Evolutionary conservation across 2,113 vertebrate genomes (phyloP).

Genomic region (Scytalopus superciliaris): DNA sequence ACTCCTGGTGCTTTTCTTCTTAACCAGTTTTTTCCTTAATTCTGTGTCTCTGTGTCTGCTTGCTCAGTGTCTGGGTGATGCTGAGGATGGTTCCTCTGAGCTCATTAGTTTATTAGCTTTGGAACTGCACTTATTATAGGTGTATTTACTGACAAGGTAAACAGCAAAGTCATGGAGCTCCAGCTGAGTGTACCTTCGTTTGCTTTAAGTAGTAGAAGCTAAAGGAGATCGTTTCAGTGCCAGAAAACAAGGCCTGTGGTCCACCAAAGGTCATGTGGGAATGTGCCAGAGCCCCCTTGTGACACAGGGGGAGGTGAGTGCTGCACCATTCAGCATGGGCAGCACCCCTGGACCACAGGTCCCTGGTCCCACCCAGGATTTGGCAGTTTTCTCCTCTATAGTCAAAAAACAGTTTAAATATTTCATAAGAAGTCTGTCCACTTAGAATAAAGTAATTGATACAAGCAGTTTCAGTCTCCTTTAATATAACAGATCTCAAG

Average conservation of each 20-base stretch:
- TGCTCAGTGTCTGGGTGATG: rapidly evolving
- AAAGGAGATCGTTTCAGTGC: neutral
- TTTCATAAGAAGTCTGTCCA: neutral
- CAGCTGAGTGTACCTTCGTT: neutral
- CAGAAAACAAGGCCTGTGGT: neutral
- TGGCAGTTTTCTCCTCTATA: neutral
- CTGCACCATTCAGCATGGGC: rapidly evolving
- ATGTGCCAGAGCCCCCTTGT: rapidly evolving
- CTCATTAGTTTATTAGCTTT: neutral
- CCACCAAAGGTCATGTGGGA: rapidly evolving
- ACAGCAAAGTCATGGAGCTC: neutral
- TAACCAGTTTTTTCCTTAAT: neutral
- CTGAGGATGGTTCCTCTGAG: neutral
- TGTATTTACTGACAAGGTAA: neutral
- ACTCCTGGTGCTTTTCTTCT: neutral
- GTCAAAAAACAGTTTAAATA: neutral
- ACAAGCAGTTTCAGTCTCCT: conserved; percentile 52
- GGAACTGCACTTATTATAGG: neutral
- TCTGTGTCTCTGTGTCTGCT: neutral
- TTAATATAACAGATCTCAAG: conserved; percentile 62
- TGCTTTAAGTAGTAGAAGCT: neutral
- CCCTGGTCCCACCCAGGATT: neutral
- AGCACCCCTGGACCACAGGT: neutral
- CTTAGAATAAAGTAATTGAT: conserved; percentile 61
- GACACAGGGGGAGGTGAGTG: neutral